A percentile compares a stretch with the other conserved stretches of the same genome.
phyloP scores from a whole-genome alignment of 2,888 invertebrate genomes.

The Brachypalpus laphriformis region DNA sequence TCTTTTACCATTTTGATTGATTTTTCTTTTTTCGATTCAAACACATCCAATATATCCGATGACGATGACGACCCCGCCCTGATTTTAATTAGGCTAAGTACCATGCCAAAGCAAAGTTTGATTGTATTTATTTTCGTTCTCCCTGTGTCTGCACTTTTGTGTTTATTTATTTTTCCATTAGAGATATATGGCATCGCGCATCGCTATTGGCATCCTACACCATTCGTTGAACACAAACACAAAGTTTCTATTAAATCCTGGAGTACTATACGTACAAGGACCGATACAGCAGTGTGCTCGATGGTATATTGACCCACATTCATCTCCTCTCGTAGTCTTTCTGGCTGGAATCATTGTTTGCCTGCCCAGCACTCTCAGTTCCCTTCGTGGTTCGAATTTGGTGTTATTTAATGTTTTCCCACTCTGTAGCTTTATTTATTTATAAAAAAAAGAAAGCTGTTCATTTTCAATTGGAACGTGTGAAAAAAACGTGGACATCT shows the following conservation, averaged over 20 bases:
- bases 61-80: conserved; percentile 27
- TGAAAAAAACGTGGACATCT: conserved; percentile 4
- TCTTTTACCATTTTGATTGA: conserved; percentile 1
- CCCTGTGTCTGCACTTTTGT: background rate
- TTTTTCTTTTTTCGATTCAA: conserved; percentile 5
- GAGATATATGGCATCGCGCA: conserved; percentile 5
- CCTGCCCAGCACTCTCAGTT: background rate
- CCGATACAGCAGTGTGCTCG: conserved; percentile 50
- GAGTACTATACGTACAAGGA: conserved; percentile 9
- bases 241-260: conserved; percentile 37
- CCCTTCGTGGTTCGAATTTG: conserved; percentile 1
- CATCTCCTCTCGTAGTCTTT: conserved; percentile 7
- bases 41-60: background rate
- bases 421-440: conserved; percentile 20
- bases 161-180: conserved; percentile 33
- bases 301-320: conserved; percentile 60
- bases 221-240: conserved; percentile 31
- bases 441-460: background rate
- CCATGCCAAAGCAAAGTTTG: conserved; percentile 32
- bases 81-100: conserved; percentile 68
- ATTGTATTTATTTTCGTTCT: conserved; percentile 29
- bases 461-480: background rate
- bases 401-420: conserved; percentile 42
- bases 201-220: conserved; percentile 20
- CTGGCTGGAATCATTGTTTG: conserved; percentile 18